Base-by-base conservation (phyloP, 2,888 invertebrate genomes). In the Meiosimyza platycephala region DNA sequence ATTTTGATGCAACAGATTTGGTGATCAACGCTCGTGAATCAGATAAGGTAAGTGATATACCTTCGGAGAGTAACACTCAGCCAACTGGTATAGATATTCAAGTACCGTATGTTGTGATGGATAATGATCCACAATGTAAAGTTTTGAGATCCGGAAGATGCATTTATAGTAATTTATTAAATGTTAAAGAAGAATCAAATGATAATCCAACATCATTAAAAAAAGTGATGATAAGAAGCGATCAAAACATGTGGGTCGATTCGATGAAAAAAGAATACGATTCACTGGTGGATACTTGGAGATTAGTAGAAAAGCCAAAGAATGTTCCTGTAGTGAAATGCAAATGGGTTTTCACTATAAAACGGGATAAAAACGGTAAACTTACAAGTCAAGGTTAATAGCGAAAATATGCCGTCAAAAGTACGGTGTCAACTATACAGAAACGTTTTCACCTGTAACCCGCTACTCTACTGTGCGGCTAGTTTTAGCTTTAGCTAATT, bases 241-340 rank as follows among this genome's bases (percentile, higher is more conserved):
- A 57, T 18, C 22, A 16, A n/a, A 12, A n/a, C 2, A 57, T 4
- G 12, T 57, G 55, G 55, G 9, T 5, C 2, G 16, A 55, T 55
- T 55, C 55, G 55, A 55, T 55, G 57, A n/a, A 57, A 18, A 18
- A n/a, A 1, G 18, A 57, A 16, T 57, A 57, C 18, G 57, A 57
- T 57, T 57, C 57, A 57, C 57, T 57, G n/a, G 28, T 57, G 2
- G 22, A 22, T 2, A 22, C 22, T 22, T 22, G 22, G 22, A 9
- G 2, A 4, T 57, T 57, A 57, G 57, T 57, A 2, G 22, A 57
- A 6, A 57, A 57, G 6, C 18, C 11, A 6, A 18, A 5, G 6
- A 18, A 57, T 1, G 57, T 57, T 57, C 57, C 57, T 18, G 18
- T 62, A 1, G 57, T 57, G 6, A 55, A 55, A 55, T 55, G 16